Percentiles rank a stretch among this genome's conserved stretches.
These are phyloP conservation scores for Spisula solida DNA, from an alignment of 2,888 invertebrate genomes.

Conservation along the genomic window DNA sequence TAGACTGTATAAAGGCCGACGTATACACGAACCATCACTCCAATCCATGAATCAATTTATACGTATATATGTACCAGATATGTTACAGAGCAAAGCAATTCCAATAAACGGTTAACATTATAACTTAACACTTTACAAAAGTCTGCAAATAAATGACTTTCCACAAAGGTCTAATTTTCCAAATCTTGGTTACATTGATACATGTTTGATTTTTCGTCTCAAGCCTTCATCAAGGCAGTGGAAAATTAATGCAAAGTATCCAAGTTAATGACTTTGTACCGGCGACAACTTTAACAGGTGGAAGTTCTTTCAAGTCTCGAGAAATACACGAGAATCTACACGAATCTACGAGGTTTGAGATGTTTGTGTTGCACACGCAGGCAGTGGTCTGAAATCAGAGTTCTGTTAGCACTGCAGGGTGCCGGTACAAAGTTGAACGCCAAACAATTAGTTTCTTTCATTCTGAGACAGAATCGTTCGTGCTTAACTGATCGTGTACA, in stretches of 20 bases:
- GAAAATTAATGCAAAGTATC: slow-evolving; percentile 13
- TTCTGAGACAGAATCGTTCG: neutral
- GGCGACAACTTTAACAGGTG: slow-evolving; percentile 27
- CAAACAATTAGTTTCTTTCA: slow-evolving; percentile 22
- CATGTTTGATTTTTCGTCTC: neutral
- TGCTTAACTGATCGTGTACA: neutral
- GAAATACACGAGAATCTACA: neutral
- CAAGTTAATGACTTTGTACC: slow-evolving; percentile 24
- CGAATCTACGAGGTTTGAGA: neutral
- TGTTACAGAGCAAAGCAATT: no score
- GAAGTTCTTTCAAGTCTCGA: slow-evolving; percentile 20
- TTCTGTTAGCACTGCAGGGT: neutral
- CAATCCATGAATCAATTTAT: no score
- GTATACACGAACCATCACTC: no score
- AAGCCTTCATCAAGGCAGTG: neutral
- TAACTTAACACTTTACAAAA: no score
- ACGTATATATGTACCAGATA: no score
- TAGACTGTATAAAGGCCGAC: no score
- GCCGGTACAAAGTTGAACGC: slow-evolving; percentile 3
- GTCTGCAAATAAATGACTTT: neutral
- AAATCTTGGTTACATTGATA: slow-evolving; percentile 7
- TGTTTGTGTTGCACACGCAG: slow-evolving; percentile 6
- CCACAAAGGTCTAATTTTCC: neutral
- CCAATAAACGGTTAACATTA: no score
- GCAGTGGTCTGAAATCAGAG: slow-evolving; percentile 13